phyloP scores from a whole-genome alignment of 2,888 invertebrate genomes.

The Salticus scenicus region DNA sequence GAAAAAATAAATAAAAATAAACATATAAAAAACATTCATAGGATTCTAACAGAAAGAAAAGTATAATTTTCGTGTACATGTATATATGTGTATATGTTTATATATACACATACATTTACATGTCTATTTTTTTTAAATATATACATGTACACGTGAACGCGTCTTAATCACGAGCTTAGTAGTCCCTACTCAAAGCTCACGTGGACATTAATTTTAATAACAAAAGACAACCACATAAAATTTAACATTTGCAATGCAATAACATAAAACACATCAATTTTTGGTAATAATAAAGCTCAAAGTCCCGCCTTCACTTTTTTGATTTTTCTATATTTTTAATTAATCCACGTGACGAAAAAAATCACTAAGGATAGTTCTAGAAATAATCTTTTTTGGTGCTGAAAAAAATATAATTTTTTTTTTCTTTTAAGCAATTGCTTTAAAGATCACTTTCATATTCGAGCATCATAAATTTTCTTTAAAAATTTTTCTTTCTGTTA shows the following conservation, averaged over 20 bases:
- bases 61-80: constrained; percentile 54
- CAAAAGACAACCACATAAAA: neutral
- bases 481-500: constrained; percentile 18
- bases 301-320: constrained; percentile 38
- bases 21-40: constrained; percentile 39
- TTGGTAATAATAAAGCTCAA: constrained; percentile 62
- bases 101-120: neutral
- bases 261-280: constrained; percentile 45
- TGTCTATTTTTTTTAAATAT: constrained; percentile 42
- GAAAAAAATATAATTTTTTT: constrained; percentile 25
- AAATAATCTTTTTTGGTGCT: constrained; percentile 36
- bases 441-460: constrained; percentile 25
- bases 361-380: constrained; percentile 29
- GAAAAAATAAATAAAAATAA: constrained; percentile 28
- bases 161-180: constrained; percentile 62
- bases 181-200: constrained; percentile 62
- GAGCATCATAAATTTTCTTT: neutral
- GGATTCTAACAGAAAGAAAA: constrained; percentile 20
- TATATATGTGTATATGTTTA: constrained; percentile 56
- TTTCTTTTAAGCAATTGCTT: constrained; percentile 34
- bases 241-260: constrained; percentile 3
- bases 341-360: neutral
- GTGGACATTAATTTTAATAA: constrained; percentile 11
- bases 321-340: constrained; percentile 6
- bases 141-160: constrained; percentile 59